phyloP scores from a whole-genome alignment of 2,888 invertebrate species.

The Smittia aterrima region DNA sequence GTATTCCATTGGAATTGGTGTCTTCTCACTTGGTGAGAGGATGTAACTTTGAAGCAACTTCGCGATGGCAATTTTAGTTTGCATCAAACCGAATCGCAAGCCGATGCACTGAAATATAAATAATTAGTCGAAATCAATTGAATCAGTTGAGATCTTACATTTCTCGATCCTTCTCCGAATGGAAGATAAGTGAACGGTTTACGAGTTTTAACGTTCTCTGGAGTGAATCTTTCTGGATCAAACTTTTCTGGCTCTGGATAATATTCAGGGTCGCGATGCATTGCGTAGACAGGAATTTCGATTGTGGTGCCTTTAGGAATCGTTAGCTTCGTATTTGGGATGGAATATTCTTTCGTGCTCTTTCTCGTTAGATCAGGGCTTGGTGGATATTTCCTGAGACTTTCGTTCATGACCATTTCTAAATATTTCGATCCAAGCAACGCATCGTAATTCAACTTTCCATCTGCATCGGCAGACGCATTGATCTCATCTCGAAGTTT shows the following conservation, averaged over 20 bases:
- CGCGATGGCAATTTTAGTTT: slow-evolving; percentile 48
- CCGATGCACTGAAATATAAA: background rate
- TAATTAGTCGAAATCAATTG: background rate
- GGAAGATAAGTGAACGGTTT: slow-evolving; percentile 31
- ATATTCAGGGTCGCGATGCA: slow-evolving; percentile 25
- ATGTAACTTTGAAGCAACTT: slow-evolving; percentile 47
- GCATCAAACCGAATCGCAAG: slow-evolving; percentile 50
- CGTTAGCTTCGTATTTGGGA: background rate
- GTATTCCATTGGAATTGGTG: slow-evolving; percentile 47
- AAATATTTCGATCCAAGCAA: slow-evolving; percentile 52
- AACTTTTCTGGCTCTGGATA: slow-evolving; percentile 14
- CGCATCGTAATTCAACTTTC: slow-evolving; percentile 49
- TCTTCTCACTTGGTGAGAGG: slow-evolving; percentile 46
- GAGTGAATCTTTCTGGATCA: slow-evolving; percentile 32
- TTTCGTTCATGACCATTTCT: slow-evolving; percentile 51
- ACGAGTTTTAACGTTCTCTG: slow-evolving; percentile 43
- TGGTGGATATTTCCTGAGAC: slow-evolving; percentile 43
- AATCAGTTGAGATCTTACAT: background rate
- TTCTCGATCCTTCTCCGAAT: slow-evolving; percentile 31
- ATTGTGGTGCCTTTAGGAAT: slow-evolving; percentile 37
- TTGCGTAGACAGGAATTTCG: slow-evolving; percentile 20
- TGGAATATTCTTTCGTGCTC: background rate
- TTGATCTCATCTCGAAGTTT: slow-evolving; percentile 53
- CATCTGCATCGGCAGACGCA: slow-evolving; percentile 46
- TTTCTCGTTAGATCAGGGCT: background rate